phyloP scores from a whole-genome alignment of 2,888 invertebrate genomes.

The Aphrophora alni region DNA sequence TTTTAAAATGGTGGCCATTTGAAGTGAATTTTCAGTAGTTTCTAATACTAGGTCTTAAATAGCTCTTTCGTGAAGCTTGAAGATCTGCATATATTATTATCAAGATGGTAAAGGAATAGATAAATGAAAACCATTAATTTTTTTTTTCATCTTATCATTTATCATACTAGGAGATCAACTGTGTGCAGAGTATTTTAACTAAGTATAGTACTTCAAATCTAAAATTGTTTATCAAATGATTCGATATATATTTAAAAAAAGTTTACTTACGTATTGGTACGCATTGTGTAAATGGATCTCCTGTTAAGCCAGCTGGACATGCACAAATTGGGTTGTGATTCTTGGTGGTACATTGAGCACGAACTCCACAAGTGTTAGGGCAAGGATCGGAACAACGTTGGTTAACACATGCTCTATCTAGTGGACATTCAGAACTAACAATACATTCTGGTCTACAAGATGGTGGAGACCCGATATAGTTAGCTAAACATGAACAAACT shows the following conservation, averaged over 20 bases:
- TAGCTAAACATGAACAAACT: slow-evolving; percentile 83
- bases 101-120: not conserved
- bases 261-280: slow-evolving; percentile 67
- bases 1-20: too few relatives aligned
- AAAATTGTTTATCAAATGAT: too few relatives aligned
- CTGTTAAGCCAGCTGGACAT: slow-evolving; percentile 82
- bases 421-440: slow-evolving; percentile 84
- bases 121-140: not conserved
- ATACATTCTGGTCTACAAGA: slow-evolving; percentile 85
- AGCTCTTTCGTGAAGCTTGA: too few relatives aligned
- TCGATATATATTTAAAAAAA: too few relatives aligned
- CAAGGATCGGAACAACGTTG: slow-evolving; percentile 89
- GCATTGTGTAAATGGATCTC: slow-evolving; percentile 85
- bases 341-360: slow-evolving; percentile 80
- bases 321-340: slow-evolving; percentile 90
- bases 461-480: slow-evolving; percentile 79
- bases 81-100: not conserved
- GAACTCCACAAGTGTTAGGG: slow-evolving; percentile 84
- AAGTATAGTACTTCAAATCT: too few relatives aligned
- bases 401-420: slow-evolving; percentile 82
- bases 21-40: too few relatives aligned
- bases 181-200: too few relatives aligned
- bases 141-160: too few relatives aligned
- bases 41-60: too few relatives aligned
- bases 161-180: too few relatives aligned